These are phyloP conservation scores for Hydractinia echinata DNA, from an alignment of 30 jellyfish, hydroid and myxozoan genomes.

Conservation along the genomic window DNA sequence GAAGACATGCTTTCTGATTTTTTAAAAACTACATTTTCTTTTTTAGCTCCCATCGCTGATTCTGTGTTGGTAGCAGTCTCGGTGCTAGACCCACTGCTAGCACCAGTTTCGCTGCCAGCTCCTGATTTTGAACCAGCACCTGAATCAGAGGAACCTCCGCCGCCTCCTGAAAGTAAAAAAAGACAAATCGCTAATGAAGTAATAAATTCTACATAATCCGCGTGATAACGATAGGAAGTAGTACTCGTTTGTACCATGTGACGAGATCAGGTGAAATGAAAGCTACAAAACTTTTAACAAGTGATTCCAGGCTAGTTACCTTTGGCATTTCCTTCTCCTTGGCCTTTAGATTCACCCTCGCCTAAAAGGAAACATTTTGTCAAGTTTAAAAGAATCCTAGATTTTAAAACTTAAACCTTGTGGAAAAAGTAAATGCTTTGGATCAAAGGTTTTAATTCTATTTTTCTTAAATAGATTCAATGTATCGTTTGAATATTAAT, in stretches of 20 bases:
- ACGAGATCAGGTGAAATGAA: background rate
- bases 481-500: too few species aligned
- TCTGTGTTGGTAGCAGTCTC: constrained; percentile 83
- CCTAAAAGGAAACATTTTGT: background rate
- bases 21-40: constrained; percentile 34
- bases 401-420: too few species aligned
- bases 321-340: constrained; percentile 65
- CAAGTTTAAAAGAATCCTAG: too few species aligned
- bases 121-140: constrained; percentile 61
- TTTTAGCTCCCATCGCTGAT: constrained; percentile 79
- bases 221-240: background rate
- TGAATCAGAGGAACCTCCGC: constrained; percentile 51
- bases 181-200: background rate
- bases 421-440: too few species aligned
- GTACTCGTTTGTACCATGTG: background rate
- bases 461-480: too few species aligned
- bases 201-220: background rate
- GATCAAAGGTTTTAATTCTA: too few species aligned
- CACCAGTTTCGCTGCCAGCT: constrained; percentile 35
- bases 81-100: constrained; percentile 55
- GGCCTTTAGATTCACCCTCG: constrained; percentile 70
- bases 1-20: constrained; percentile 17
- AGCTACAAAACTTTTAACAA: too few species aligned
- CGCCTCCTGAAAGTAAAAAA: constrained; percentile 15
- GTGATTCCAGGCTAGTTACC: background rate